Evolutionary conservation across 2,888 invertebrate species (phyloP).

Genomic region (Brachypterus glaber): DNA sequence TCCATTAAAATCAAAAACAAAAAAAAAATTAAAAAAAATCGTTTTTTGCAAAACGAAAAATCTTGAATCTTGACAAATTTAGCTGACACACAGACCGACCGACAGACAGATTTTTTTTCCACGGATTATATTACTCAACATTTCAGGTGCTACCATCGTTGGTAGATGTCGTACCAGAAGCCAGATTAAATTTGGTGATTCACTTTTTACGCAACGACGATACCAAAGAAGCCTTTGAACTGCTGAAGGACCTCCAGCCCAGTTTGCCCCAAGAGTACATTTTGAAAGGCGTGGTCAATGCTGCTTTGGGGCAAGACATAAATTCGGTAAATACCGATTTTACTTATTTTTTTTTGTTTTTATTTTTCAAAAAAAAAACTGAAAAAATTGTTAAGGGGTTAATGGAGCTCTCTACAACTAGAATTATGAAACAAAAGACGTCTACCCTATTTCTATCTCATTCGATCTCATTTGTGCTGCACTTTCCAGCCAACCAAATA

Average conservation of each 20-base stretch:
- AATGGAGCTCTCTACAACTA: too few relatives aligned
- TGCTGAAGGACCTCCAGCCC: conserved; percentile 87
- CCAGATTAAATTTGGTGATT: conserved; percentile 89
- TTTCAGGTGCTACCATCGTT: conserved; percentile 67
- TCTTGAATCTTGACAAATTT: too few relatives aligned
- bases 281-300: conserved; percentile 91
- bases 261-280: conserved; percentile 93
- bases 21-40: too few relatives aligned
- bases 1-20: too few relatives aligned
- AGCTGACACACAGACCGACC: neutral
- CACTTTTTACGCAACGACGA: conserved; percentile 86
- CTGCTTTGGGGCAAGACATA: conserved; percentile 84
- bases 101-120: conserved; percentile 2
- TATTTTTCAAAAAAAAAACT: too few relatives aligned
- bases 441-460: too few relatives aligned
- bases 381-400: too few relatives aligned
- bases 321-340: conserved; percentile 61
- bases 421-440: too few relatives aligned
- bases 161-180: conserved; percentile 94
- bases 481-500: too few relatives aligned
- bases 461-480: too few relatives aligned
- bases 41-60: too few relatives aligned
- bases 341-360: too few relatives aligned
- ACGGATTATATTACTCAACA: conserved; percentile 1
- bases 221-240: conserved; percentile 74